Conservation (phyloP, 2,888 invertebrate species). For the Magallana nippona region DNA sequence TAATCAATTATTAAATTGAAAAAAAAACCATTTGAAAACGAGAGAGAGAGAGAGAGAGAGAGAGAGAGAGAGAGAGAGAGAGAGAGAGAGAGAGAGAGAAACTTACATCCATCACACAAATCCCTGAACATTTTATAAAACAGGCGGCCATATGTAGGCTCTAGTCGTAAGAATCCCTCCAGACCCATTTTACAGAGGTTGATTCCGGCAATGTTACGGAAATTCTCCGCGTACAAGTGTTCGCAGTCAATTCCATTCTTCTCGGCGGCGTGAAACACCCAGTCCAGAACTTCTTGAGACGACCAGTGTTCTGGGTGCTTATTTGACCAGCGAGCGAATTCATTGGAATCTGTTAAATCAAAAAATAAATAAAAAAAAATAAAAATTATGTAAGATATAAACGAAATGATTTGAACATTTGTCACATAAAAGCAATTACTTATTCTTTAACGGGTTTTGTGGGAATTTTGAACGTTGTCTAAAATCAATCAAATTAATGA, state of each 20-base stretch:
- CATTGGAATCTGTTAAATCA: slow-evolving; percentile 44
- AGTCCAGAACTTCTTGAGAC: slow-evolving; percentile 69
- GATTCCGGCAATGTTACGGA: slow-evolving; percentile 64
- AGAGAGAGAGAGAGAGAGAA: neutral
- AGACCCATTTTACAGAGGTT: slow-evolving; percentile 65
- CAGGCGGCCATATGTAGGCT: slow-evolving; percentile 64
- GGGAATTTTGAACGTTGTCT: neutral
- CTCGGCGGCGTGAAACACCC: slow-evolving; percentile 68
- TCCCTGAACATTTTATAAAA: slow-evolving; percentile 64
- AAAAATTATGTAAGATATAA: neutral
- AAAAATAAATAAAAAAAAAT: neutral
- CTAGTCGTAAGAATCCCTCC: slow-evolving; percentile 62
- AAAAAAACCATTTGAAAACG: neutral
- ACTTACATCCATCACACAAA: slow-evolving; percentile 64
- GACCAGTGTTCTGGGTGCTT: slow-evolving; percentile 72
- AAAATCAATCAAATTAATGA: slow-evolving; percentile 6
- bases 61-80: neutral
- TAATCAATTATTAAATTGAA: neutral
- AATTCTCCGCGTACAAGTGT: slow-evolving; percentile 66
- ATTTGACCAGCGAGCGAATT: slow-evolving; percentile 65
- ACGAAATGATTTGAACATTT: neutral
- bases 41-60: neutral
- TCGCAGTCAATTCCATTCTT: slow-evolving; percentile 64
- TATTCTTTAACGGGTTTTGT: neutral
- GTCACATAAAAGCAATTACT: neutral